Evolutionary conservation across 2,797 vertebrate species (phyloP).

Genomic region (Aeoliscus strigatus): DNA sequence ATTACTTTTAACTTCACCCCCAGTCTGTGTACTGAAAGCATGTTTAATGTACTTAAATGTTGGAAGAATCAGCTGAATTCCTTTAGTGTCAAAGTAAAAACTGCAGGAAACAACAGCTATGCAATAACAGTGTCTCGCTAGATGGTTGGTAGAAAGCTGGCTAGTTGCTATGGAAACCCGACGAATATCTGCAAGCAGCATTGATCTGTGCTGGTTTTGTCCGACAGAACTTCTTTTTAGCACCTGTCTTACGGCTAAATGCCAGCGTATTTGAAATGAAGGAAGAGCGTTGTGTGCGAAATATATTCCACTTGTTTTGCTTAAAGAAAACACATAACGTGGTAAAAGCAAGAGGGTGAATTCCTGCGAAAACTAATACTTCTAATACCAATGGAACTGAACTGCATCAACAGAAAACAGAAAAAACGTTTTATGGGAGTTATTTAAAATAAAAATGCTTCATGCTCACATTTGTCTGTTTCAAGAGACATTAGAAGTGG

Average conservation of each 20-base stretch:
- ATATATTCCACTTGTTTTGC: conserved; percentile 28
- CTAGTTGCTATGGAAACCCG: neutral
- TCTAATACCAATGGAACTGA: conserved; percentile 40
- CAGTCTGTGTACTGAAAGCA: too few species aligned
- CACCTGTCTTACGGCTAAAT: conserved; percentile 49
- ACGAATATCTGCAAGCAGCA: conserved; percentile 12
- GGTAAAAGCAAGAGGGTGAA: conserved; percentile 61
- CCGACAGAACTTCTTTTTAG: conserved; percentile 55
- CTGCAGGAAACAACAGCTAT: too few species aligned
- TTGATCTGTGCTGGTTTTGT: conserved; percentile 70
- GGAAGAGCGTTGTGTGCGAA: conserved; percentile 33
- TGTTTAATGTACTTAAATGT: too few species aligned
- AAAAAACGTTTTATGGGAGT: too few species aligned
- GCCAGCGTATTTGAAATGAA: conserved; percentile 30
- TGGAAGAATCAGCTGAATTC: too few species aligned
- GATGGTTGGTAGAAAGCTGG: too few species aligned
- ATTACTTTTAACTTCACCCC: too few species aligned
- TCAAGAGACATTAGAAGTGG: too few species aligned
- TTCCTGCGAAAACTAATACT: conserved; percentile 45
- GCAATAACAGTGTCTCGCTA: too few species aligned
- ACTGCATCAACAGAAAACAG: conserved; percentile 45
- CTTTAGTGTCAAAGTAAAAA: too few species aligned
- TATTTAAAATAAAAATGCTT: too few species aligned
- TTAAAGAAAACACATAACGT: conserved; percentile 57
- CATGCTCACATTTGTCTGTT: too few species aligned